Evolutionary conservation across 2,797 vertebrate species (phyloP).

Genomic region (Anguilla megastoma): DNA sequence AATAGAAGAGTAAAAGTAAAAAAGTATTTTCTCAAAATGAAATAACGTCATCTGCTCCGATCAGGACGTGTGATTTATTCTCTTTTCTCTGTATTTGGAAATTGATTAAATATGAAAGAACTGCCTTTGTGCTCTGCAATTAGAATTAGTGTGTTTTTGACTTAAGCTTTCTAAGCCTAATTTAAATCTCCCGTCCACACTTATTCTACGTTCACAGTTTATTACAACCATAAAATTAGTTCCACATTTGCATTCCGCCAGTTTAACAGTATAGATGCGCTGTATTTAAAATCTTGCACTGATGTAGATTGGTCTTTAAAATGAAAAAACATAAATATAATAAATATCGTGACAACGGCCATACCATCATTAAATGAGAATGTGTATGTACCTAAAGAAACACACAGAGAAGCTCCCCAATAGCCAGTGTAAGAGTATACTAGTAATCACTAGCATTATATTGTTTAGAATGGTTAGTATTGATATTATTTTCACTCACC

Average conservation of each 20-base stretch:
- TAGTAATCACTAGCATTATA: neutral
- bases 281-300: neutral
- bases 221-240: neutral
- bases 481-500: conserved; percentile 33
- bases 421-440: conserved; percentile 8
- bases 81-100: conserved; percentile 60
- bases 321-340: neutral
- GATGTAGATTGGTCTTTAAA: neutral
- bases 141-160: conserved; percentile 55
- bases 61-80: conserved; percentile 56
- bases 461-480: conserved; percentile 17
- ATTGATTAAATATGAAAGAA: conserved; percentile 66
- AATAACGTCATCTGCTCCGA: conserved; percentile 51
- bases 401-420: neutral
- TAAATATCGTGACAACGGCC: neutral
- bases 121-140: conserved; percentile 60
- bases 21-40: conserved; percentile 58
- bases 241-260: neutral
- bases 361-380: neutral
- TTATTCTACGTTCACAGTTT: neutral
- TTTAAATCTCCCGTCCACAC: neutral
- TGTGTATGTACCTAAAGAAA: neutral
- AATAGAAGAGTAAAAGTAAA: conserved; percentile 66
- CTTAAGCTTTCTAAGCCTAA: neutral
- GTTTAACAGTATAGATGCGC: neutral